Base-by-base conservation (phyloP, 2,797 vertebrate genomes). In the Spinibarbus caldwelli region DNA sequence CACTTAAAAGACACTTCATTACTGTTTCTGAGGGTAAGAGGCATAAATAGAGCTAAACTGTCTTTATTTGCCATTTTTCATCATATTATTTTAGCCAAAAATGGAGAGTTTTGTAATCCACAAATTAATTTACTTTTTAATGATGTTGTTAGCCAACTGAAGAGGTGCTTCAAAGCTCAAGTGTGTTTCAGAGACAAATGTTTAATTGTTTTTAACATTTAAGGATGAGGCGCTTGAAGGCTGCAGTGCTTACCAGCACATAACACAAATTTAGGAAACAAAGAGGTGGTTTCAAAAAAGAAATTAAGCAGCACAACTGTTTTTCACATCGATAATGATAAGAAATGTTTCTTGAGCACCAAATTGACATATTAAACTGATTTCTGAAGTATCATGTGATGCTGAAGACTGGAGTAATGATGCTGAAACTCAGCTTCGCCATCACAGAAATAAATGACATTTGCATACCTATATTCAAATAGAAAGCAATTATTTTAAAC, bases 181-280 rank as follows among this genome's bases (percentile, higher is more conserved):
- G 85, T 86, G 66, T 49, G 49, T 82, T 88, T 89, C 76, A 86
- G 83, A 79, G 85, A 76, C 49, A 85, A 77, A 73, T 71, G 47
- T 79, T 86, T 90, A 76, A 90, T 89, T 89, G 66, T 88, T 89
- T 89, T 88, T 90, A 83, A 70, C 82, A 49, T 82, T 78, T 54
- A 66, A 62, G 54, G 78, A 85, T 78, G 82, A 79, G 23, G 31
- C 26, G 66, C 54, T 23, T 47, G 21, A n/a, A 67, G 29, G 49
- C 72, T 68, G n/a, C 31, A n/a, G 36, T 72, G 23, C 15, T 77
- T n/a, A 62, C 57, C 4, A 34, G 6, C 6, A 64, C 66, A 62
- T 19, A 67, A 31, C 57, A 43, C 52, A 77, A 9, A 14, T 77
- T n/a, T n/a, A 62, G 62, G 36, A 43, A 77, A 57, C n/a, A 77